Base-by-base conservation (phyloP, 2,888 invertebrate species). In the Tachina lurida region DNA sequence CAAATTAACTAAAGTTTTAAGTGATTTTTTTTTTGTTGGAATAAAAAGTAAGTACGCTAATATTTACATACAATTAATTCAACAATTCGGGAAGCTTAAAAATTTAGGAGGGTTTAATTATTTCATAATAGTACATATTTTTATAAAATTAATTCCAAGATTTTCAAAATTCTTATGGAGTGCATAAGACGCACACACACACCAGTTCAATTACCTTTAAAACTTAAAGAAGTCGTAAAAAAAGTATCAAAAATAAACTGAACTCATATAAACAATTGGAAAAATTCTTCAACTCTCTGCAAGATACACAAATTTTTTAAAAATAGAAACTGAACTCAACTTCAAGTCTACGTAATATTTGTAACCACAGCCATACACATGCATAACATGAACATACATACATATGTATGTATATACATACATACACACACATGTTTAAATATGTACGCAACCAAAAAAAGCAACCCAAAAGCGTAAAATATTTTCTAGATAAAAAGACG, bases 271-370 rank as follows among this genome's bases (percentile, higher is more conserved):
- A 68, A 52, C 56, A 62, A 62, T 52, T 70, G 49, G 19, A 54
- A n/a, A n/a, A 43, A 31, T 58, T 19, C 58, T 49, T 70, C 8
- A 47, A 17, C 17, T 31, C 63, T 15, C 54, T 62, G n/a, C 62
- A 43, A 67, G 71, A 62, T 75, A 75, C 63, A 77, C 49, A 70
- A n/a, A 49, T 49, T 31, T 31, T 54, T n/a, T 82, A 77, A 78
- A 86, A 82, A 85, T 85, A 85, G 85, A 85, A 86, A 75, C 78
- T 86, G 82, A 86, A 86, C 85, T 82, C 85, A 86, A 75, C 75
- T 82, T 76, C 31, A 79, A 86, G 73, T 73, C 80, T 76, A 65
- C 71, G 71, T 56, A 84, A 80, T 71, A 58, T 39, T 31, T 70
- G 49, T 56, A 70, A 58, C 45, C 80, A 49, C 65, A 67, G 22